Evolutionary conservation across 1,140 invertebrate species (phyloP), one percentile per base, ranked within the genome.

Genomic region (Drosophila lacteicornis): DNA sequence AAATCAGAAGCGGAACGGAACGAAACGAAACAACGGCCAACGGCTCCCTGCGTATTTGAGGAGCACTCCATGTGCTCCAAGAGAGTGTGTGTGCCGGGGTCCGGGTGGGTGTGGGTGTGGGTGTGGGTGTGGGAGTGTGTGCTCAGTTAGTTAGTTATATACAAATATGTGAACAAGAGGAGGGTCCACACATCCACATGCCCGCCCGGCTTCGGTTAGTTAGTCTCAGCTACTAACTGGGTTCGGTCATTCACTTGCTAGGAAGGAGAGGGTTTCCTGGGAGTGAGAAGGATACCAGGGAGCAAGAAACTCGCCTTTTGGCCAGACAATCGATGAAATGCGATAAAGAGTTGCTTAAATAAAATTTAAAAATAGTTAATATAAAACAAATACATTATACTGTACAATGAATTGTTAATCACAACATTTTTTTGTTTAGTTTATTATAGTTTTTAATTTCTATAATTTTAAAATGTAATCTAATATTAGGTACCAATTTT

Each of bases 61-160:
- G 53, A 82, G 62, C 75, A 82, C 82, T 86, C 62, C 58, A 86
- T 30, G 33, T 40, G 46, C 38, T 30, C 13, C 13, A 30, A 6
- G 2, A 27, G 25, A 17, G 40, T 46, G 27, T 59, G 25, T 40
- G 8, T 30, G 30, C 30, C 30, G 33, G 33, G 27, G 6, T 6
- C 53, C 55, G 43, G 33, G 49, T 27, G 17, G 11, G 42, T 42
- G 36, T 53, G 40, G 30, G 51, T 15, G 19, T 19, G 19, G 19
- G 19, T 19, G 19, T 22, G 19, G 19, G 19, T 22, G 19, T 22
- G 19, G 19, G 33, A 33, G 42, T 51, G 53, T 67, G 27, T 73
- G 68, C 50, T 62, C 33, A 84, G 77, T 77, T 85, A 84, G 82
- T 85, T 86, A 85, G 82, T 86, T 82, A 82, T 85, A 82, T 86